Base-by-base conservation (phyloP, 2,113 vertebrate species). In the Nothobranchius furzeri region DNA sequence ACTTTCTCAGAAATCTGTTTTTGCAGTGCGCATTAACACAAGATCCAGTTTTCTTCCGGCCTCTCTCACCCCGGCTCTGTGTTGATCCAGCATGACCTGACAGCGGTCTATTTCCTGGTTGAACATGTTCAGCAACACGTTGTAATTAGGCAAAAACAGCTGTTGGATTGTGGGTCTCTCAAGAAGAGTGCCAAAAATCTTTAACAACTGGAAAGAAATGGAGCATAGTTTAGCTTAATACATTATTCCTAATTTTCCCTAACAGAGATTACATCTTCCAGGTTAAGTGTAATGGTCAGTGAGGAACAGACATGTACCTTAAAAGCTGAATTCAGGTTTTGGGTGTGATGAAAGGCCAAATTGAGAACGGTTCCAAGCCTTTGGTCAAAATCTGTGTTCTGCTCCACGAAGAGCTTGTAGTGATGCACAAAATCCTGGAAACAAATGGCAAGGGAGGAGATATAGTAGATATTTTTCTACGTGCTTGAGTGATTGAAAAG, bases 301-400 rank as follows among this genome's bases (percentile, higher is more conserved):
- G 4, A 49, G 40, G n/a, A 35, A 62, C 12, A 50, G 6, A 43
- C 53, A 79, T 30, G 30, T 88, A 93, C 92, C 91, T 91, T 93
- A 82, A 92, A 94, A 81, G 79, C 76, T 48, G 90, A 90, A 87
- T 92, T 87, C 42, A 93, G 81, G 79, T 89, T 89, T 81, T 90
- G 92, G 54, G 92, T 93, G 72, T 94, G 88, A 59, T 93, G 89
- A 88, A 95, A 95, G 60, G 90, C 85, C 79, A 92, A 73, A 86
- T 95, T 94, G 80, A 95, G 87, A 71, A 94, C 87, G 30, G 93
- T 93, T 75, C 88, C 91, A 64, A 94, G 84, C 20, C 92, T 91
- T 70, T 92, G 91, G 88, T 94, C 93, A 79, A 93, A 93, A 78
- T 93, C 90, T 85, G 77, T 92, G 78, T 91, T 92, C 81, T 93